Evolutionary conservation across 2,797 vertebrate species (phyloP), one percentile per base, ranked within the genome.

Genomic region (Cirrhinus mrigala): DNA sequence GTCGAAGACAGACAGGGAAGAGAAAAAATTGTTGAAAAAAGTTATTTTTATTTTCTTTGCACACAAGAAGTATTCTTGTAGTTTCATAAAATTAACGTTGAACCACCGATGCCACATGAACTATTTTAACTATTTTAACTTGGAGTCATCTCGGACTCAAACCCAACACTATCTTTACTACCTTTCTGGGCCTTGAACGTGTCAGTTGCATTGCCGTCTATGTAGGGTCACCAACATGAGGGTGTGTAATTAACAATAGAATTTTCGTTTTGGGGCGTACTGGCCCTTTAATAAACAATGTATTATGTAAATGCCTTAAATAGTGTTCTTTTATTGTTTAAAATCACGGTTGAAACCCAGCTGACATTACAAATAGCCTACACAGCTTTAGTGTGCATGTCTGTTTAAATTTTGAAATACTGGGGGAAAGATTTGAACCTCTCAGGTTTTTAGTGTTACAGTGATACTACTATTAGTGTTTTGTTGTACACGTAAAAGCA

Each of bases 351-450:
- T 73, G 9, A 50, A 73, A n/a, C n/a, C 70, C 24, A 11, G 16
- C 0, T 50, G 70, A 18, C 70, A 50, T 50, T 50, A 18, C 4
- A 29, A 27, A 4, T 74, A 66, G 27, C 29, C 64, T 33, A 29
- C 52, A 52, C 48, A 74, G 16, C 27, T 50, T 74, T 50, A 27
- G 40, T 58, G 12, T 40, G 37, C 52, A 40, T n/a, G 20, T 52
- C 20, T 76, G 1, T 77, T 58, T 76, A 52, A 4, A 52, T 76
- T 76, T 37, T 76, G 50, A 76, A 52, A 75, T 75, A 76, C 74
- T 37, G 29, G 50, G 18, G 1, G 22, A 48, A 75, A 56, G 6
- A 29, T 76, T 12, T 54, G 33, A 54, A 22, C n/a, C 6, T 33
- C 29, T 56, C 18, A 76, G 50, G 27, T 56, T 76, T 76, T 22